phyloP scores from a whole-genome alignment of 2,797 vertebrate species.

The Myripristis jacobus region DNA sequence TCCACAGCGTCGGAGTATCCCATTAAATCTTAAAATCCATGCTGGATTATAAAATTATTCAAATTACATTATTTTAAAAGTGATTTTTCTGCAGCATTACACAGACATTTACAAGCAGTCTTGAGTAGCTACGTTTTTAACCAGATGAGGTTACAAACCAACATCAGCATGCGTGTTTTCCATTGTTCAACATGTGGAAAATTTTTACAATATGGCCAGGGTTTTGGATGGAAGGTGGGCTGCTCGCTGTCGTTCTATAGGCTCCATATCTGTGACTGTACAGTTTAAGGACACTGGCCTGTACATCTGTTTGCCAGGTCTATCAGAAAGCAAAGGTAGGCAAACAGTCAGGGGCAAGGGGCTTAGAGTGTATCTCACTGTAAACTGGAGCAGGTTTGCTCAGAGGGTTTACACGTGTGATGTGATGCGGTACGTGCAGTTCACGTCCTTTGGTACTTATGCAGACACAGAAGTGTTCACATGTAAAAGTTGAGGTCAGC shows the following conservation, averaged over 20 bases:
- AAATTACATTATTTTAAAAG: too few relatives aligned
- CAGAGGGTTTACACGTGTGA: conserved; percentile 46
- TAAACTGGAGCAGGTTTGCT: conserved; percentile 52
- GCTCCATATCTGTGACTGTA: background rate
- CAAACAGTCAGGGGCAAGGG: conserved; percentile 29
- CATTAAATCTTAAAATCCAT: too few relatives aligned
- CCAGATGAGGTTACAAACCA: background rate
- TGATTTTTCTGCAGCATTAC: too few relatives aligned
- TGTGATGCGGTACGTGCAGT: conserved; percentile 46
- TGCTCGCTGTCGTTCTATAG: too few relatives aligned
- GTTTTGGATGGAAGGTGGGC: background rate
- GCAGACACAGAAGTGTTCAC: conserved; percentile 4
- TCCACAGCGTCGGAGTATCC: too few relatives aligned
- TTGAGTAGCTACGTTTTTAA: too few relatives aligned
- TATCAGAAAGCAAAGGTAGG: conserved; percentile 38
- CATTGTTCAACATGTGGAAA: background rate
- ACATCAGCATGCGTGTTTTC: background rate
- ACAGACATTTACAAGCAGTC: too few relatives aligned
- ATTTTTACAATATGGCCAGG: background rate
- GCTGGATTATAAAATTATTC: too few relatives aligned
- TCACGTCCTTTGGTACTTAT: conserved; percentile 38
- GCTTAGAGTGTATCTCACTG: conserved; percentile 46
- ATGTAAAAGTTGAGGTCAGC: conserved; percentile 33
- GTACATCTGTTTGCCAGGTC: conserved; percentile 32
- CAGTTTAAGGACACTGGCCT: conserved; percentile 25